Base-by-base conservation (phyloP, 2,888 invertebrate genomes). In the Ypsolopha scabrella region DNA sequence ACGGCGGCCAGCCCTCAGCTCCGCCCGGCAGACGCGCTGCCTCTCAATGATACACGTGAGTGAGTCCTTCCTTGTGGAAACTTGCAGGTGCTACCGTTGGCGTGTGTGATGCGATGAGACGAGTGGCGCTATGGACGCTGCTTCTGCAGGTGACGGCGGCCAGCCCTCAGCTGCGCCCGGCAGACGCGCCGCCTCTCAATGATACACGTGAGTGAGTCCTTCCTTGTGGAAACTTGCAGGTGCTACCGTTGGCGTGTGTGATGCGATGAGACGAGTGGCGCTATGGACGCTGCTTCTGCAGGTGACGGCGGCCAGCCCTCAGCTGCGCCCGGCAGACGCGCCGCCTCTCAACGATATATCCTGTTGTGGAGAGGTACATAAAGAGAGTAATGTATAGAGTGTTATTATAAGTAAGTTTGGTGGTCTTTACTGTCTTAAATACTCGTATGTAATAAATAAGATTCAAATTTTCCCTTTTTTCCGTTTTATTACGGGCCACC, bases 311-410 rank as follows among this genome's bases (percentile, higher is more conserved):
- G 75, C 72, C 64, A 60, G 59, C 54, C 80, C 79, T 55, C 85
- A 83, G 66, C 75, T 83, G 54, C 79, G 70, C 50, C 85, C 85
- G 52, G 83, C 79, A 58, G 85, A 86, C 71, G 81, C 80, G 60
- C 83, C 83, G 60, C 72, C 72, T 55, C 60, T 71, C 65, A 85
- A 85, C 75, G 80, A 83, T 65, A 83, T 66, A 67, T 68, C 67
- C 65, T 63, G 63, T 71, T 65, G 58, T n/a, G n/a, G n/a, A n/a
- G n/a, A n/a, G n/a, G n/a, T n/a, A n/a, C n/a, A n/a, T n/a, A n/a
- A n/a, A n/a, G n/a, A n/a, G n/a, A n/a, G n/a, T n/a, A n/a, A n/a
- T n/a, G n/a, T n/a, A n/a, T n/a, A n/a, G n/a, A n/a, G n/a, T n/a
- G n/a, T n/a, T n/a, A n/a, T n/a, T n/a, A n/a, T n/a, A n/a, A n/a